Evolutionary conservation across 2,888 invertebrate species (phyloP), one percentile per base, ranked within the genome.

Genomic region (Laothoe populi): DNA sequence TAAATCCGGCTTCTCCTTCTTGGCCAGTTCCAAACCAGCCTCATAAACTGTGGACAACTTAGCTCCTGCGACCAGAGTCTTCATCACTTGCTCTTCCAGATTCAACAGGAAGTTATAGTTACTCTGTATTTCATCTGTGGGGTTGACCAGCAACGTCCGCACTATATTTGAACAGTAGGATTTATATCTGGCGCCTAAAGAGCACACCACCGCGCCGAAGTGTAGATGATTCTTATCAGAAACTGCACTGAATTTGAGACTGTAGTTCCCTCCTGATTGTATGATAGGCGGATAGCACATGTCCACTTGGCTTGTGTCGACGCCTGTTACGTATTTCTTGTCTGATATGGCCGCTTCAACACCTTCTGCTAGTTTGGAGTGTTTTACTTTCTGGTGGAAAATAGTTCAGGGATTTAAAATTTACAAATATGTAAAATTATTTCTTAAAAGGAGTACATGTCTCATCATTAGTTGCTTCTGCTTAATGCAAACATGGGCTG

Each of bases 271-370:
- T 8, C 99, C 99, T 40, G 99, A 99, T 86, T 99, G 99, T 77
- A 99, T 98, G 64, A 99, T 99, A 0, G 99, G 98, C 0, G 99
- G 98, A 84, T 99, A 99, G 82, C 99, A 99, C 95, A 98, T 97
- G 79, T 99, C 99, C 3, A 99, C 94, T 84, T 98, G 96, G 26
- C 95, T 95, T 2, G 96, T 95, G 88, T 99, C 99, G 0, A 98
- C 96, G 1, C 97, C 97, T 10, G 96, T 95, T 1, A 99, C 97
- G 87, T 98, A 99, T 89, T 99, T 99, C 81, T 98, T 98, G 83
- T 99, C 98, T n/a, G 96, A 95, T 75, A 99, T 95, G 0, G 98
- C 98, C 13, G 96, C 94, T 84, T 99, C 99, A 0, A 99, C 97
- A 10, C 98, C 98, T 88, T 99, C 98, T 0, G 99, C 97, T 16